phyloP scores from a whole-genome alignment of 2,888 invertebrate genomes.

The Anarsia innoxiella region DNA sequence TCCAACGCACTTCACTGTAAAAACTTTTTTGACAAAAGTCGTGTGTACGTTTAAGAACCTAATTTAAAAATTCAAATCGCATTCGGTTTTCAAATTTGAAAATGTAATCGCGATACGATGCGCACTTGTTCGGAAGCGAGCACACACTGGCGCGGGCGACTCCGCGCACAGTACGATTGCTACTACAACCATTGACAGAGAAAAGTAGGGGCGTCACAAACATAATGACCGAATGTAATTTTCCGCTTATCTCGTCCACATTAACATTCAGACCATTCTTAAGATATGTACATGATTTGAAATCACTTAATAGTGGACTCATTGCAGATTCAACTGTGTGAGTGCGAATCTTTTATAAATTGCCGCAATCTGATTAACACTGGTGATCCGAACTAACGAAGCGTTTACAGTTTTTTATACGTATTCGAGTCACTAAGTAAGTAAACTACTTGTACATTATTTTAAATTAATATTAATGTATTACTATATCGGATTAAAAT shows the following conservation, averaged over 20 bases:
- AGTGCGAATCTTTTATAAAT: too few species aligned
- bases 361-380: too few species aligned
- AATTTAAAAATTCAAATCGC: slow-evolving; percentile 23
- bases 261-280: slow-evolving; percentile 34
- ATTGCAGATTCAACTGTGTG: too few species aligned
- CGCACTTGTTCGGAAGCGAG: slow-evolving; percentile 57
- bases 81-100: slow-evolving; percentile 25
- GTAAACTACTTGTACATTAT: too few species aligned
- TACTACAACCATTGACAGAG: slow-evolving; percentile 44
- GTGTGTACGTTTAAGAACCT: slow-evolving; percentile 31
- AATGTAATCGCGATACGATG: slow-evolving; percentile 34
- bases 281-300: slow-evolving; percentile 23
- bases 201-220: slow-evolving; percentile 63
- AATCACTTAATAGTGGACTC: slow-evolving; percentile 10
- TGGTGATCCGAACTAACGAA: too few species aligned
- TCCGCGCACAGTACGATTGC: slow-evolving; percentile 28
- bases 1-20: slow-evolving; percentile 31
- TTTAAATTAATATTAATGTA: too few species aligned
- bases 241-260: slow-evolving; percentile 46
- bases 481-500: too few species aligned
- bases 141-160: slow-evolving; percentile 49
- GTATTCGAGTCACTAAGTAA: too few species aligned
- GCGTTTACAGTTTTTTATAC: too few species aligned
- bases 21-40: slow-evolving; percentile 59
- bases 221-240: slow-evolving; percentile 42